A percentile compares a stretch with the other conserved stretches of the same genome.
These are phyloP conservation scores for Neodiprion virginianus DNA, from an alignment of 1,140 invertebrate species.

Conservation along the genomic window DNA sequence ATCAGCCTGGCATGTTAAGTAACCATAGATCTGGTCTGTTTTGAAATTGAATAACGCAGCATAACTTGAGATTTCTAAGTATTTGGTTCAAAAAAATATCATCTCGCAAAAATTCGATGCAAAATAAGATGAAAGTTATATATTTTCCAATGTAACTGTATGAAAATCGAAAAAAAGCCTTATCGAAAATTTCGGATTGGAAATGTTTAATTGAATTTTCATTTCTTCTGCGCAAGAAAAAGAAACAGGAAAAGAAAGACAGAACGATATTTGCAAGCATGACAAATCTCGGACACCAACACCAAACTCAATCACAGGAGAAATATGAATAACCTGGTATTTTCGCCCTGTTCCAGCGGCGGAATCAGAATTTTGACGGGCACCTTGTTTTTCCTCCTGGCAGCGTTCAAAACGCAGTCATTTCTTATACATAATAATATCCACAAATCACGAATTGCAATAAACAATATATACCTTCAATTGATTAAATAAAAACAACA, in stretches of 20 bases:
- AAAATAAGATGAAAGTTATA: too few species aligned
- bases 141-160: too few species aligned
- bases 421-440: not conserved
- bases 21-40: too few species aligned
- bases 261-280: slow-evolving; percentile 14
- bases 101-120: too few species aligned
- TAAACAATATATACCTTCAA: not conserved
- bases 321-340: slow-evolving; percentile 56
- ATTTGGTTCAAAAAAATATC: too few species aligned
- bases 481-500: not conserved
- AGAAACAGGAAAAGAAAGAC: not conserved
- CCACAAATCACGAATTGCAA: too few species aligned
- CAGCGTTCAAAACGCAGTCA: slow-evolving; percentile 44
- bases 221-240: not conserved
- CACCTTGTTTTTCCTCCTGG: slow-evolving; percentile 60
- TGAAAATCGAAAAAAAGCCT: too few species aligned
- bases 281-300: slow-evolving; percentile 39
- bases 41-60: too few species aligned
- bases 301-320: slow-evolving; percentile 39
- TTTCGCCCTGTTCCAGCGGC: slow-evolving; percentile 48
- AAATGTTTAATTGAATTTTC: too few species aligned
- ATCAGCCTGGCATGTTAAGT: too few species aligned
- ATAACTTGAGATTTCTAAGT: too few species aligned
- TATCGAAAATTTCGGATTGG: too few species aligned
- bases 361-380: slow-evolving; percentile 60